Base-by-base conservation (phyloP, 2,888 invertebrate genomes). In the Anticlea derivata region DNA sequence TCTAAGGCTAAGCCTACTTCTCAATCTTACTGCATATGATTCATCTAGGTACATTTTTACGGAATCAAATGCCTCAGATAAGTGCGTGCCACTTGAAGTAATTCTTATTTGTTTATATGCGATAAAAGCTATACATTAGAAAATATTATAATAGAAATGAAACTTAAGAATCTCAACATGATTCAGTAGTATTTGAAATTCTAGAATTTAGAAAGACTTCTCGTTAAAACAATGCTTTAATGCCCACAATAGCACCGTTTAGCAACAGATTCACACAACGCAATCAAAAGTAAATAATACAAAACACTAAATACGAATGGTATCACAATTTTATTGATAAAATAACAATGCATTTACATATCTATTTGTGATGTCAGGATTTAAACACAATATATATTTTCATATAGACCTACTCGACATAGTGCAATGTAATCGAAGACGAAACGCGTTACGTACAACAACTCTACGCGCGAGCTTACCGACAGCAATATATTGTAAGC, bases 241-340 rank as follows among this genome's bases (percentile, higher is more conserved):
- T 60, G 62, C 56, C 47, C 48, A 52, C 34, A 52, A 46, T 68
- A 75, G 73, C 75, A 75, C 76, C 75, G 66, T 70, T 66, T 57
- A 68, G 70, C 72, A 72, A 64, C 66, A 65, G 61, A 69, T 53
- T 46, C 20, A 46, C 54, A 56, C 31, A 50, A 40, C 40, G 30
- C 31, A 60, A 50, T 46, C 37, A 57, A 47, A 58, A 60, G 51
- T 50, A 46, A 57, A 60, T 54, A 58, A 62, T 62, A 61, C 57
- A 59, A 68, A 68, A 66, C 60, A 67, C 63, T 69, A 68, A 60
- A 62, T 67, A 73, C 66, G 61, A 68, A 68, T 63, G 59, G 66
- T 73, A 73, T 74, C 75, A 74, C 73, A 73, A 72, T 71, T 69
- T 65, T 67, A 69, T 70, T 69, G 64, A 67, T 68, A 70, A 63